A percentile compares a stretch with the other conserved stretches of the same genome.
Conservation (phyloP, 1,140 invertebrate genomes). For the Drosophila saltans region DNA sequence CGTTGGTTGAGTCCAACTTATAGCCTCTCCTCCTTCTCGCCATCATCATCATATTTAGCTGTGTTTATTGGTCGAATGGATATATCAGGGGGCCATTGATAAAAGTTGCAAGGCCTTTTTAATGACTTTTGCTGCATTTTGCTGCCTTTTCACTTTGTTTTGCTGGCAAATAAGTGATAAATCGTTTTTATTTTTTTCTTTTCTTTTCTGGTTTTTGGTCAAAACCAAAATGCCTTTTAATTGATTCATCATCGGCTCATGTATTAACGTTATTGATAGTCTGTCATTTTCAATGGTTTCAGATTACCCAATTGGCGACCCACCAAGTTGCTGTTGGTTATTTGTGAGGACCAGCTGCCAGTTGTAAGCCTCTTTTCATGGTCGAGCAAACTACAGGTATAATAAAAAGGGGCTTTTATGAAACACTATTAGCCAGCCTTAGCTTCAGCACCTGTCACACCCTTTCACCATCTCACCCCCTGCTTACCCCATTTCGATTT, state of each 20-base stretch:
- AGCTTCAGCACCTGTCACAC: slow-evolving; percentile 54
- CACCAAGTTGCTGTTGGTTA: slow-evolving; percentile 43
- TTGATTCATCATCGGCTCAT: slow-evolving; percentile 70
- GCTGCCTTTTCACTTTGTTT: slow-evolving; percentile 43
- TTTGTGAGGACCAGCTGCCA: slow-evolving; percentile 8
- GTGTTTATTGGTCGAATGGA: slow-evolving; percentile 30
- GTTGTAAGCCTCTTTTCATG: slow-evolving; percentile 16
- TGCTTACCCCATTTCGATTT: neutral
- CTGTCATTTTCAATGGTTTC: slow-evolving; percentile 32
- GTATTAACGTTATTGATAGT: slow-evolving; percentile 50
- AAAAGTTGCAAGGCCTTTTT: slow-evolving; percentile 33
- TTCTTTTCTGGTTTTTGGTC: slow-evolving; percentile 26
- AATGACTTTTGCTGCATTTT: slow-evolving; percentile 52
- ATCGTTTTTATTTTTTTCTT: slow-evolving; percentile 40
- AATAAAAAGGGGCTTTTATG: neutral
- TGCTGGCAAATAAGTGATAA: slow-evolving; percentile 39
- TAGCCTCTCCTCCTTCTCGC: neutral
- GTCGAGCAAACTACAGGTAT: slow-evolving; percentile 26
- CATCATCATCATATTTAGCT: neutral
- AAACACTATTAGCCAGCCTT: neutral
- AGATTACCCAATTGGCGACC: slow-evolving; percentile 36
- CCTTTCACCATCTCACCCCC: slow-evolving; percentile 6
- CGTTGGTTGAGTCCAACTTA: slow-evolving; percentile 32
- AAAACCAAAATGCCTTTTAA: slow-evolving; percentile 63
- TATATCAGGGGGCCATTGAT: slow-evolving; percentile 30